These are phyloP conservation scores for Trilocha varians DNA, from an alignment of 2,888 invertebrate genomes.

Conservation along the genomic window DNA sequence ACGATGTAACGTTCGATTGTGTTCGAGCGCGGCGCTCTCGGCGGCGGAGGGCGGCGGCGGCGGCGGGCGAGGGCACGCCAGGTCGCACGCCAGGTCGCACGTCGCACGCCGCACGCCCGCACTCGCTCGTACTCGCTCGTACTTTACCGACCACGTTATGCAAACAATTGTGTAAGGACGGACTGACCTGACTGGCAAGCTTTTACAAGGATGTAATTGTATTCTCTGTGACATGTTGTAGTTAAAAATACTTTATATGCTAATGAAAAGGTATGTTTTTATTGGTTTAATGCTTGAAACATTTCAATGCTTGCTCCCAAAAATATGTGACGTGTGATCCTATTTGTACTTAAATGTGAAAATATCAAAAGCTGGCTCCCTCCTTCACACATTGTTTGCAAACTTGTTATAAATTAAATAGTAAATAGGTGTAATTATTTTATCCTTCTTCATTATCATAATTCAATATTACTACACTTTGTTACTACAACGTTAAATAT, in stretches of 20 bases:
- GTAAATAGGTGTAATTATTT: not conserved
- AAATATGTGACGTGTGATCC: slow-evolving; percentile 41
- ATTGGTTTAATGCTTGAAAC: slow-evolving; percentile 64
- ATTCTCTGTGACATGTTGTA: slow-evolving; percentile 63
- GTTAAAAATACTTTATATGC: slow-evolving; percentile 62
- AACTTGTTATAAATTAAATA: slow-evolving; percentile 51
- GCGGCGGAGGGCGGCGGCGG: too few relatives aligned
- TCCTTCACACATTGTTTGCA: slow-evolving; percentile 91
- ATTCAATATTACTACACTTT: too few relatives aligned
- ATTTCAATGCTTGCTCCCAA: slow-evolving; percentile 60
- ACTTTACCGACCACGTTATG: slow-evolving; percentile 40
- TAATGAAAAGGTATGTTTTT: slow-evolving; percentile 70
- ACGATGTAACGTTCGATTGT: slow-evolving; percentile 18
- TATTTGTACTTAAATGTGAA: slow-evolving; percentile 31
- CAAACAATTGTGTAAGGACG: slow-evolving; percentile 75
- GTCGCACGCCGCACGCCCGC: slow-evolving; percentile 26
- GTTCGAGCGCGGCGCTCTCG: slow-evolving; percentile 26
- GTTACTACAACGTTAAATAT: too few relatives aligned
- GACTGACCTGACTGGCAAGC: slow-evolving; percentile 65
- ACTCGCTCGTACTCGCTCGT: slow-evolving; percentile 25
- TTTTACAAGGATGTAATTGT: slow-evolving; percentile 48
- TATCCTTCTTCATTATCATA: not conserved
- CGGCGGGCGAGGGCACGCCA: too few relatives aligned
- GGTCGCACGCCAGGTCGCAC: too few relatives aligned
- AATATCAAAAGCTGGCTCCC: slow-evolving; percentile 78